These are phyloP conservation scores for Trachythela sp. DNA, from an alignment of 64 coral and sea anemone genomes.

Conservation along the genomic window DNA sequence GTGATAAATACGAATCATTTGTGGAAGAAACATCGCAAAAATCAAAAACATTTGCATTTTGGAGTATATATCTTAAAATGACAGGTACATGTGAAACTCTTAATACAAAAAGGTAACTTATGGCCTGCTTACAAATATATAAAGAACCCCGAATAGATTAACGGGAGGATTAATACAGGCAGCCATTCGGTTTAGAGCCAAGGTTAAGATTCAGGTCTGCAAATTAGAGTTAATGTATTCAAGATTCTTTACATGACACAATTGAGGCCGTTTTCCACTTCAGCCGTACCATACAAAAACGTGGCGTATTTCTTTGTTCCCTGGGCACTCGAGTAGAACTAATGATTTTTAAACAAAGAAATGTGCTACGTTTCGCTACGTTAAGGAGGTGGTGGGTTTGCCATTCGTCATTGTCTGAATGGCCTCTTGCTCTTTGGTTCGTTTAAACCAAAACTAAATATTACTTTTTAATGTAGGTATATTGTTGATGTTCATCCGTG, in stretches of 20 bases:
- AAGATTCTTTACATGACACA: too few relatives aligned
- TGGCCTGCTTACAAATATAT: background rate
- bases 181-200: too few relatives aligned
- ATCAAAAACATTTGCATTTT: constrained; percentile 20
- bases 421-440: too few relatives aligned
- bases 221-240: too few relatives aligned
- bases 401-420: background rate
- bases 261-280: too few relatives aligned
- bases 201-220: too few relatives aligned
- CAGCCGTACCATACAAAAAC: too few relatives aligned
- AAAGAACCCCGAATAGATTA: background rate
- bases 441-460: too few relatives aligned
- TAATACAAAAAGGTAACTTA: background rate
- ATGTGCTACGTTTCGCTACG: too few relatives aligned
- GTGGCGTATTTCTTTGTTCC: too few relatives aligned
- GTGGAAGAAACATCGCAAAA: background rate
- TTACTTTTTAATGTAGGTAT: too few relatives aligned
- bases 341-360: background rate
- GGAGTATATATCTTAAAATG: constrained; percentile 18
- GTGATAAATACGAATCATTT: background rate
- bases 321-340: background rate
- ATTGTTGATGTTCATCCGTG: background rate
- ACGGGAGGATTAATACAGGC: too few relatives aligned
- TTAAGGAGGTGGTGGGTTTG: background rate
- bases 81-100: background rate